phyloP scores from a whole-genome alignment of 2,888 invertebrate genomes.

The Agrochola litura region DNA sequence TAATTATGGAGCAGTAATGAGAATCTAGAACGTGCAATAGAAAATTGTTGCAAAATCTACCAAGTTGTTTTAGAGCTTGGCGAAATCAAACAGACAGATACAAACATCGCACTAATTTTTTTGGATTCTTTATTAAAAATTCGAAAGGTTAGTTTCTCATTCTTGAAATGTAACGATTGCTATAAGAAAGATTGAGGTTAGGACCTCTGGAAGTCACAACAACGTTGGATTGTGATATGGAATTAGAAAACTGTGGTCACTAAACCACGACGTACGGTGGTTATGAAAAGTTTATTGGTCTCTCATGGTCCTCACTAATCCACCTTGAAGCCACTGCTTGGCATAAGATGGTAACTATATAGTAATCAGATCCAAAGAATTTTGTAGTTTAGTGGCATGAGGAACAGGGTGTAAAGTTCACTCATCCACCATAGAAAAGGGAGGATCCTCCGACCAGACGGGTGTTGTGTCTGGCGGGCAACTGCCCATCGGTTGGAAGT shows the following conservation, averaged over 20 bases:
- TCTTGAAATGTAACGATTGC: not conserved
- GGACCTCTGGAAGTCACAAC: not conserved
- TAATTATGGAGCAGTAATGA: constrained; percentile 16
- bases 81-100: not conserved
- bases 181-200: not conserved
- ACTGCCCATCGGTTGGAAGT: too few species aligned
- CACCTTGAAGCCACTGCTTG: not conserved
- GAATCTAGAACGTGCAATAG: not conserved
- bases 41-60: not conserved
- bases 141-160: not conserved
- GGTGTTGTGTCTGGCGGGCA: too few species aligned
- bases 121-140: too few species aligned
- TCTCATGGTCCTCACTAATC: not conserved
- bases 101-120: not conserved
- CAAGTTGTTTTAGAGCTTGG: not conserved
- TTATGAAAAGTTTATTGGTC: not conserved
- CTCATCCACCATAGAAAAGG: too few species aligned
- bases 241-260: too few species aligned
- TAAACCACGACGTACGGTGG: not conserved
- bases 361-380: too few species aligned
- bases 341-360: too few species aligned
- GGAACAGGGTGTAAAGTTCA: too few species aligned
- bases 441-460: too few species aligned
- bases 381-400: too few species aligned
- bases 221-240: not conserved